Conservation (phyloP, 2,888 invertebrate genomes). For the Rhodophaea formosa region DNA sequence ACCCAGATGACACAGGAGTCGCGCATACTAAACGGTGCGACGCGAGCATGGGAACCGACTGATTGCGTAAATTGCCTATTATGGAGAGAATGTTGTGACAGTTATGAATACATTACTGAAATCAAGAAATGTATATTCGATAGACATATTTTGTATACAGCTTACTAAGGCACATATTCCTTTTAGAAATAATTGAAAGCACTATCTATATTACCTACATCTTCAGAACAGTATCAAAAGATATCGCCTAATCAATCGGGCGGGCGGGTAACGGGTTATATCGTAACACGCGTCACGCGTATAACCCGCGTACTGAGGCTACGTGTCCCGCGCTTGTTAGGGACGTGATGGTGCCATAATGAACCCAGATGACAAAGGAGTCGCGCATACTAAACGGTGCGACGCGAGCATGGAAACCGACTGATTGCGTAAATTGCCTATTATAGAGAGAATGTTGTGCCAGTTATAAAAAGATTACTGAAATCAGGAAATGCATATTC, state of each 20-base stretch:
- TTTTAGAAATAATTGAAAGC: too few relatives aligned
- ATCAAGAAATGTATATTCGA: background rate
- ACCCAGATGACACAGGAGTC: conserved; percentile 18
- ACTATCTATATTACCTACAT: too few relatives aligned
- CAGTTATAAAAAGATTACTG: background rate
- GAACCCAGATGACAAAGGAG: conserved; percentile 25
- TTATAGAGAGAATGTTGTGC: background rate
- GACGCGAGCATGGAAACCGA: conserved; percentile 8
- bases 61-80: conserved; percentile 14
- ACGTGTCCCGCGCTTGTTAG: conserved; percentile 41
- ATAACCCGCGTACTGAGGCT: conserved; percentile 30
- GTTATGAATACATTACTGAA: background rate
- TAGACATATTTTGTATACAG: too few relatives aligned
- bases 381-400: conserved; percentile 17
- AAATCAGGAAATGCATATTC: background rate
- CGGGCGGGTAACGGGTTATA: background rate
- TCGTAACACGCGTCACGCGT: conserved; percentile 15
- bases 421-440: conserved; percentile 14
- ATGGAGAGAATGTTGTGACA: background rate
- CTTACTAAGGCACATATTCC: too few relatives aligned
- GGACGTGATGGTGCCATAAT: conserved; percentile 43
- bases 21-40: conserved; percentile 17
- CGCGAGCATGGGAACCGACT: conserved; percentile 7
- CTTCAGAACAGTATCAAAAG: too few relatives aligned
- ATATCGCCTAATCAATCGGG: conserved; percentile 6